Conservation (phyloP, 2,113 vertebrate species). For the Eulacestoma nigropectus region DNA sequence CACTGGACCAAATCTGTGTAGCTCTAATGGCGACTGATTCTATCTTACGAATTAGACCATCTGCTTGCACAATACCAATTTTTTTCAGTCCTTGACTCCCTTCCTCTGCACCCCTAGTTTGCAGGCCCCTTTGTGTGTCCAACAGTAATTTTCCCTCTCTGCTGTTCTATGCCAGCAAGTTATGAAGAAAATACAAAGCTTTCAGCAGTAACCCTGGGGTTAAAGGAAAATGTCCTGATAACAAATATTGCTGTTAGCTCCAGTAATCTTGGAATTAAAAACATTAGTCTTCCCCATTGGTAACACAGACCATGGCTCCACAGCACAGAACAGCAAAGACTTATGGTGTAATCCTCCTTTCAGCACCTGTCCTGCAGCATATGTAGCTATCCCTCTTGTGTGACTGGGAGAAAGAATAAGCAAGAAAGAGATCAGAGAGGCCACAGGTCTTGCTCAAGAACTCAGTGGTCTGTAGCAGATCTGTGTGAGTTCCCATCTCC, state of each 20-base stretch:
- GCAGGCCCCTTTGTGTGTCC: background rate
- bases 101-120: background rate
- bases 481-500: background rate
- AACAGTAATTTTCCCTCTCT: background rate
- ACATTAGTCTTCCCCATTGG: background rate
- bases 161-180: background rate
- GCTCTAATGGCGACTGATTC: background rate
- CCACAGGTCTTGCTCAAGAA: background rate
- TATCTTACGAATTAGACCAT: accelerated
- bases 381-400: background rate
- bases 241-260: background rate
- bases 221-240: background rate
- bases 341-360: background rate
- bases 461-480: background rate
- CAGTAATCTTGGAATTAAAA: slow-evolving; percentile 9
- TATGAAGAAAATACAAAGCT: background rate
- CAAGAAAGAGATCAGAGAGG: background rate
- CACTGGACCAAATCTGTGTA: background rate
- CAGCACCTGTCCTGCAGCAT: background rate
- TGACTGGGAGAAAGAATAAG: background rate
- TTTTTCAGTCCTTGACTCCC: background rate
- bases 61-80: background rate
- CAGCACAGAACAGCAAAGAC: background rate
- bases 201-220: background rate
- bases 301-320: background rate